Percentiles rank a stretch among this genome's conserved stretches.
These are phyloP conservation scores for Menidia menidia DNA, from an alignment of 2,797 vertebrate species.

Conservation along the genomic window DNA sequence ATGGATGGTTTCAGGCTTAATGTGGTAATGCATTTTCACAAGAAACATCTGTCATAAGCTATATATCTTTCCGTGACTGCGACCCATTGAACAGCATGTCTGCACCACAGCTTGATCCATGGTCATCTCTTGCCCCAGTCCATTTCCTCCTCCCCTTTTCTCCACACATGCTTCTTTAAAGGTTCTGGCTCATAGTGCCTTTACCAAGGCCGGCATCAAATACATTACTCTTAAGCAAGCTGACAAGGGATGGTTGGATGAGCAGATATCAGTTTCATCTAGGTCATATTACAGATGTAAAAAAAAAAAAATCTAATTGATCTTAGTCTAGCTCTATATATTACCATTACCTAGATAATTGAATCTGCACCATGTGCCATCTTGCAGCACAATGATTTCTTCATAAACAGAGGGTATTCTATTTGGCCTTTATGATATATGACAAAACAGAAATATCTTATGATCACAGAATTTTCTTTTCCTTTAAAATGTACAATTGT, in stretches of 20 bases:
- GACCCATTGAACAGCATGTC: slow-evolving; percentile 68
- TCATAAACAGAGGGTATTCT: slow-evolving; percentile 18
- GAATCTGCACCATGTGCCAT: no score
- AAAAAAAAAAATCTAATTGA: slow-evolving; percentile 11
- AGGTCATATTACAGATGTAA: slow-evolving; percentile 18
- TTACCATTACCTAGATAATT: no score
- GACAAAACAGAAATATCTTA: slow-evolving; percentile 21
- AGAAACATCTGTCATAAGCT: slow-evolving; percentile 70
- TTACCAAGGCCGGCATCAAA: slow-evolving; percentile 54
- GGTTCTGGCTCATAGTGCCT: slow-evolving; percentile 56
- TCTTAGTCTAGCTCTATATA: no score
- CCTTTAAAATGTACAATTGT: slow-evolving; percentile 63
- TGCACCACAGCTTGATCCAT: slow-evolving; percentile 62
- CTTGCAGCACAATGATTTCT: no score
- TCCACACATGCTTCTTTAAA: slow-evolving; percentile 43
- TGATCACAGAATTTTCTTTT: slow-evolving; percentile 25
- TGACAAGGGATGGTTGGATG: slow-evolving; percentile 14
- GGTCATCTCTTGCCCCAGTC: slow-evolving; percentile 38
- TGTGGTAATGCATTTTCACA: slow-evolving; percentile 66
- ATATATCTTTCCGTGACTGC: slow-evolving; percentile 61
- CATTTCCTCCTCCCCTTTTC: neutral
- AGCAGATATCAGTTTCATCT: slow-evolving; percentile 31
- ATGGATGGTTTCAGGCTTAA: slow-evolving; percentile 28
- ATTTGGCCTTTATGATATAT: slow-evolving; percentile 48
- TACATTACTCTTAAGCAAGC: slow-evolving; percentile 45